Evolutionary conservation across 2,888 invertebrate species (phyloP).

Genomic region (Philaethria dido): DNA sequence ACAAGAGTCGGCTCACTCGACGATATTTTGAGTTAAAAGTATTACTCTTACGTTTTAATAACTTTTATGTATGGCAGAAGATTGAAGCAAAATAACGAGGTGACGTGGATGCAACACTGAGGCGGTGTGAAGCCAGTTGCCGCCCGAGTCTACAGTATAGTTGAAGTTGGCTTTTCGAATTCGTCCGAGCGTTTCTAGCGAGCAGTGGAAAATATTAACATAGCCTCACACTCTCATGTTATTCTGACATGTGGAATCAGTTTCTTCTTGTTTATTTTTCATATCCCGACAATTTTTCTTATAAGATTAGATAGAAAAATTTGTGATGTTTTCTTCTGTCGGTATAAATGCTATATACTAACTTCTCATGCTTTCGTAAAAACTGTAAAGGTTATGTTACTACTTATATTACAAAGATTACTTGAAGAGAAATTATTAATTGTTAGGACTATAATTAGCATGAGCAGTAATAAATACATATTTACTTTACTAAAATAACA

Average conservation of each 20-base stretch:
- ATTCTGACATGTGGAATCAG: not conserved
- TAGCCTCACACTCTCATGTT: constrained; percentile 18
- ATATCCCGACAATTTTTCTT: not conserved
- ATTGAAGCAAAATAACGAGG: constrained; percentile 32
- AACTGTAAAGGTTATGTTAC: no score
- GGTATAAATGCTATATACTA: no score
- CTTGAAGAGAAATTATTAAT: no score
- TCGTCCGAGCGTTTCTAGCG: constrained; percentile 27
- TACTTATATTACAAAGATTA: no score
- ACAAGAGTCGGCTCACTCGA: constrained; percentile 18
- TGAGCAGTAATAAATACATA: no score
- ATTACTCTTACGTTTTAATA: constrained; percentile 30
- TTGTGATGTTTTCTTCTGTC: no score
- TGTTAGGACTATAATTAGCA: no score
- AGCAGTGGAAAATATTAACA: constrained; percentile 28
- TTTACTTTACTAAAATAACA: no score
- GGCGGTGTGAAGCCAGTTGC: constrained; percentile 23
- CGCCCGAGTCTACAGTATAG: constrained; percentile 19
- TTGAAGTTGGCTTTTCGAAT: constrained; percentile 28
- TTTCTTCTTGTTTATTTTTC: not conserved
- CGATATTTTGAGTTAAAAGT: constrained; percentile 32
- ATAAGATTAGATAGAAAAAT: not conserved
- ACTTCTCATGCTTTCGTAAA: no score
- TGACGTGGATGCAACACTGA: constrained; percentile 15
- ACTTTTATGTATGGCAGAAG: constrained; percentile 22